These are phyloP conservation scores for Drosophila serrata DNA, from an alignment of 1,140 invertebrate genomes.

Conservation along the genomic window DNA sequence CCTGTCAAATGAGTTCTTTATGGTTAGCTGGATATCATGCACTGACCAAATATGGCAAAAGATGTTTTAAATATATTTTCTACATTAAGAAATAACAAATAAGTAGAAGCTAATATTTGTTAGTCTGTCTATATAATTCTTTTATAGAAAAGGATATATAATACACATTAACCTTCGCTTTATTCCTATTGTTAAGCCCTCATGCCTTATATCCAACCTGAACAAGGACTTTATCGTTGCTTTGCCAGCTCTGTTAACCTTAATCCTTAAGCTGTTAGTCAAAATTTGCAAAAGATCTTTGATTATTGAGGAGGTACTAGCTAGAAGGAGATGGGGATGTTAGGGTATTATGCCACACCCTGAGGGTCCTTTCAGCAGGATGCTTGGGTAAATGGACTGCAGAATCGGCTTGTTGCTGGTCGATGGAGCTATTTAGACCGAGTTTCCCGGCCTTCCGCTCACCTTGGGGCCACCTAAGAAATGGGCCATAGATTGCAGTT, in stretches of 20 bases:
- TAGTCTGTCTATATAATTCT: background rate
- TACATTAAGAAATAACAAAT: background rate
- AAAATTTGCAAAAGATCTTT: conserved; percentile 48
- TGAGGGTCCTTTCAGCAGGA: conserved; percentile 28
- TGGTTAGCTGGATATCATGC: conserved; percentile 2
- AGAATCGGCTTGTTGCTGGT: conserved; percentile 48
- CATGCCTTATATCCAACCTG: background rate
- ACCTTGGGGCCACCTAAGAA: conserved; percentile 47
- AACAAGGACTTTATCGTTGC: background rate
- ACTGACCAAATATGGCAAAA: background rate
- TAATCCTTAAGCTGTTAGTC: conserved; percentile 49
- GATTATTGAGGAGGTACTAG: conserved; percentile 29
- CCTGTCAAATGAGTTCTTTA: conserved; percentile 8
- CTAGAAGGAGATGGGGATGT: background rate
- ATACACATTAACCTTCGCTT: background rate
- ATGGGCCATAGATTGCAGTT: conserved; percentile 79
- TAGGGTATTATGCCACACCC: conserved; percentile 1
- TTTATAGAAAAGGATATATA: background rate
- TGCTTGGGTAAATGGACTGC: conserved; percentile 42
- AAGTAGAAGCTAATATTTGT: too few relatives aligned
- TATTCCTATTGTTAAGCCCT: background rate
- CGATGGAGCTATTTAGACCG: conserved; percentile 62
- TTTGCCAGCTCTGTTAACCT: conserved; percentile 13
- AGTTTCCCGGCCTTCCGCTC: conserved; percentile 31
- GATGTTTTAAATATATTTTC: background rate